Percentiles rank a stretch among this genome's conserved stretches.
phyloP scores from a whole-genome alignment of 2,797 vertebrate genomes.

The Rhinichthys osculus region DNA sequence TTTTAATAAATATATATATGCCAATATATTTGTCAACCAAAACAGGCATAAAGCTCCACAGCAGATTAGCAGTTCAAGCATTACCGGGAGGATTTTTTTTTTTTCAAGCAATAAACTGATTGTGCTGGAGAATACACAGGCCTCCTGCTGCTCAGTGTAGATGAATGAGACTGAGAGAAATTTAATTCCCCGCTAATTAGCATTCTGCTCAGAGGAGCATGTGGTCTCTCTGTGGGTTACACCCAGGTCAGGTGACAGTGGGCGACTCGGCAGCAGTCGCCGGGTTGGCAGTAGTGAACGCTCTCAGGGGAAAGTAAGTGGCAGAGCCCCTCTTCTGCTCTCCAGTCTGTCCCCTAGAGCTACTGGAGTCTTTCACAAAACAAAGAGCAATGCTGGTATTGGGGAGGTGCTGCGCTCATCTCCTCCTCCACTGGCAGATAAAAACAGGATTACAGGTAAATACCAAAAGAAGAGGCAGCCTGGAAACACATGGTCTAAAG shows the following conservation, averaged over 20 bases:
- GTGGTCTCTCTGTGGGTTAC: constrained; percentile 56
- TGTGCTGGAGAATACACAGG: constrained; percentile 46
- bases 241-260: constrained; percentile 49
- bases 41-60: constrained; percentile 2
- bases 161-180: constrained; percentile 56
- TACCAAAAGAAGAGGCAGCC: constrained; percentile 67
- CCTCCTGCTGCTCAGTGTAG: constrained; percentile 43
- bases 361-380: constrained; percentile 71
- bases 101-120: constrained; percentile 47
- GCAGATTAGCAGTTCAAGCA: constrained; percentile 24
- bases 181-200: constrained; percentile 56
- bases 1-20: not conserved
- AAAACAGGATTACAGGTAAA: constrained; percentile 75
- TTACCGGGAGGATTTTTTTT: constrained; percentile 15
- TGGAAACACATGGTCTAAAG: constrained; percentile 41
- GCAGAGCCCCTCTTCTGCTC: constrained; percentile 65
- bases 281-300: constrained; percentile 38
- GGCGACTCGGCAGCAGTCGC: constrained; percentile 57
- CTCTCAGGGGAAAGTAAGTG: constrained; percentile 54
- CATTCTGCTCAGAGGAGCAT: constrained; percentile 56
- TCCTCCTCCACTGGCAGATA: constrained; percentile 68
- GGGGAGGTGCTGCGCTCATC: constrained; percentile 54
- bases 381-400: constrained; percentile 62
- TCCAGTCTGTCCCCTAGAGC: constrained; percentile 75
- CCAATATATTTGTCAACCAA: not conserved